Percentiles rank a stretch among this genome's conserved stretches.
Evolutionary conservation across 2,113 vertebrate genomes (phyloP).

Genomic region (Copsychus sechellarum): DNA sequence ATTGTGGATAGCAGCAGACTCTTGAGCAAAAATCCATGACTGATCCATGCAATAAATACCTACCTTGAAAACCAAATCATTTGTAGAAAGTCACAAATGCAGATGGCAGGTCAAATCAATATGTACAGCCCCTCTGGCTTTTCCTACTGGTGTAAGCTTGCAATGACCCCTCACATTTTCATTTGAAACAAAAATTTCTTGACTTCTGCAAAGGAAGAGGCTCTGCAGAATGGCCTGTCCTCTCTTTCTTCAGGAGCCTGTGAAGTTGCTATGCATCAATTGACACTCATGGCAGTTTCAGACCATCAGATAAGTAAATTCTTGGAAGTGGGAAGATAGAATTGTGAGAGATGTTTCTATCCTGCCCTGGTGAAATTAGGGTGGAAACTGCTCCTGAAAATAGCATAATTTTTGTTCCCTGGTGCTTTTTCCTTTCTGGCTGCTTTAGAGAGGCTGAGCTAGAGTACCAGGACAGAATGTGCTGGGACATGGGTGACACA

Average conservation of each 20-base stretch:
- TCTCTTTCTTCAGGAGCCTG: not conserved
- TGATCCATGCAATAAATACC: not conserved
- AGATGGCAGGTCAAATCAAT: not conserved
- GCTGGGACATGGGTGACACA: not conserved
- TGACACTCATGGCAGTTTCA: not conserved
- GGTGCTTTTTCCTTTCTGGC: not conserved
- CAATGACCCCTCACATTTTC: not conserved
- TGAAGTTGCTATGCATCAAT: not conserved
- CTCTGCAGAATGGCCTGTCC: not conserved
- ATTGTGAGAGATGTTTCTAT: not conserved
- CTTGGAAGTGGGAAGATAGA: not conserved
- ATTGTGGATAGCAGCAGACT: not conserved
- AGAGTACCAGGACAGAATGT: not conserved
- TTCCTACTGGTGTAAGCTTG: not conserved
- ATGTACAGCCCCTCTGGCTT: not conserved
- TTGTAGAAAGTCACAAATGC: not conserved
- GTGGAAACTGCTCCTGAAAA: slow-evolving; percentile 11
- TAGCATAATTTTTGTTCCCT: not conserved
- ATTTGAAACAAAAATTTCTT: not conserved
- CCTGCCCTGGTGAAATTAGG: not conserved
- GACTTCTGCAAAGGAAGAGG: not conserved
- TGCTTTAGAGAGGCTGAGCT: not conserved
- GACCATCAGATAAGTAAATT: not conserved
- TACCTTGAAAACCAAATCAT: not conserved
- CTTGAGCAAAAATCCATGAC: not conserved